These are phyloP conservation scores for Drosophila eugracilis DNA, from an alignment of 1,140 invertebrate genomes.

Conservation along the genomic window DNA sequence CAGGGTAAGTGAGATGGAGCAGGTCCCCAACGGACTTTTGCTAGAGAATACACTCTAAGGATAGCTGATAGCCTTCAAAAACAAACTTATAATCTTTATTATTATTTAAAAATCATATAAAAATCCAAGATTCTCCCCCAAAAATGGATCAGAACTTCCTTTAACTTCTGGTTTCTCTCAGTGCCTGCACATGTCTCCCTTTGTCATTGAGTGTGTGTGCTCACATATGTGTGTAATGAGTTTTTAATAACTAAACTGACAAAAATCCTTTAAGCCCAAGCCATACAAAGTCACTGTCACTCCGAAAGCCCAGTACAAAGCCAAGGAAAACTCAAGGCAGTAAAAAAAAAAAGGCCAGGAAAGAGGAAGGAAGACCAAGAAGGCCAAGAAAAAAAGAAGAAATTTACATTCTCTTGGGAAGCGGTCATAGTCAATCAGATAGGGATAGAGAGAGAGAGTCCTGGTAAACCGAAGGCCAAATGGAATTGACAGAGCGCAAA, in stretches of 20 bases:
- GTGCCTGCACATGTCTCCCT: conserved; percentile 1
- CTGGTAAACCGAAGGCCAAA: conserved; percentile 21
- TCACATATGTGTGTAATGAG: conserved; percentile 54
- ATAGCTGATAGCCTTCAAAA: too few species aligned
- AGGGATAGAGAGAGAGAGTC: not conserved
- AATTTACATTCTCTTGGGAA: conserved; percentile 51
- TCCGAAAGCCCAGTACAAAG: conserved; percentile 6
- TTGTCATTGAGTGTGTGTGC: conserved; percentile 4
- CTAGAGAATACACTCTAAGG: not conserved
- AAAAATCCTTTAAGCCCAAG: conserved; percentile 72
- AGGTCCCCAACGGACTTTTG: conserved; percentile 16
- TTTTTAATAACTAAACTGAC: conserved; percentile 80
- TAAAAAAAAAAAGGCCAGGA: conserved; percentile 1
- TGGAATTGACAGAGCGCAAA: conserved; percentile 14
- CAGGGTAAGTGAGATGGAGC: not conserved
- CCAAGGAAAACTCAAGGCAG: conserved; percentile 1
- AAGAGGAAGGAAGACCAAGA: not conserved
- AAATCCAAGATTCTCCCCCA: too few species aligned
- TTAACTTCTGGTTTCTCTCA: not conserved
- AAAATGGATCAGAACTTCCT: too few species aligned
- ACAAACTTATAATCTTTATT: too few species aligned
- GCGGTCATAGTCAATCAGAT: conserved; percentile 34
- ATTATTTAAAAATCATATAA: not conserved
- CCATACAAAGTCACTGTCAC: conserved; percentile 42
- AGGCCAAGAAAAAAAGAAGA: not conserved